Percentiles rank a stretch among this genome's conserved stretches.
Conservation (phyloP, 2,113 vertebrate genomes). For the Benitochromis conjunctus region DNA sequence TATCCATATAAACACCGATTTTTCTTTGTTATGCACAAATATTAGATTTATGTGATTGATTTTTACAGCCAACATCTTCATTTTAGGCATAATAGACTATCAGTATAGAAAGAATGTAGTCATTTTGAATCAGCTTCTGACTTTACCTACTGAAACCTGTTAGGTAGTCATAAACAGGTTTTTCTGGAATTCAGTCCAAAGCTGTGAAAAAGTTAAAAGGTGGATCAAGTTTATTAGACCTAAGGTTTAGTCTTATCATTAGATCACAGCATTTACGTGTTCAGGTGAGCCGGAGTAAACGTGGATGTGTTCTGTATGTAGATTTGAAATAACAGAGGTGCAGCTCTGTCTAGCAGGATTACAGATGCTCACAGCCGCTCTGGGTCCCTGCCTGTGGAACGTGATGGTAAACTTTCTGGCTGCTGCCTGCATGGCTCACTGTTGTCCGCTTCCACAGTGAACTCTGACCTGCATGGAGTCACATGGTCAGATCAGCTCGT, state of each 20-base stretch:
- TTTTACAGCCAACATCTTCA: neutral
- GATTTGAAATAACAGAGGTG: constrained; percentile 51
- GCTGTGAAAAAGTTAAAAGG: neutral
- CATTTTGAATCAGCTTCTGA: neutral
- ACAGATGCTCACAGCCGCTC: constrained; percentile 40
- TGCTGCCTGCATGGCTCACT: constrained; percentile 29
- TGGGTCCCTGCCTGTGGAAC: constrained; percentile 42
- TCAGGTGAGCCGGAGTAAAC: neutral
- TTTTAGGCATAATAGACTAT: neutral
- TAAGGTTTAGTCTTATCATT: neutral
- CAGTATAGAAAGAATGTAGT: neutral
- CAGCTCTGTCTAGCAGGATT: constrained; percentile 52
- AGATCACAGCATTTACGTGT: neutral
- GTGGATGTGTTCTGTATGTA: constrained; percentile 45
- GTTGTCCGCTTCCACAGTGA: constrained; percentile 4
- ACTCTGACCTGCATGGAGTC: neutral
- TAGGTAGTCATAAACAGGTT: neutral
- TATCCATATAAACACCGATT: neutral
- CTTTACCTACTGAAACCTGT: neutral
- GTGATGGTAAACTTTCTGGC: constrained; percentile 40
- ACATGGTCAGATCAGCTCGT: neutral
- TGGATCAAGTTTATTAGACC: neutral
- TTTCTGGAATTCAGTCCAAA: neutral
- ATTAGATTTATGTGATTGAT: neutral
- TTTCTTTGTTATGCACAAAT: neutral